Evolutionary conservation across 2,888 invertebrate species (phyloP), one percentile per base, ranked within the genome.

Genomic region (Hanleya hanleyi): DNA sequence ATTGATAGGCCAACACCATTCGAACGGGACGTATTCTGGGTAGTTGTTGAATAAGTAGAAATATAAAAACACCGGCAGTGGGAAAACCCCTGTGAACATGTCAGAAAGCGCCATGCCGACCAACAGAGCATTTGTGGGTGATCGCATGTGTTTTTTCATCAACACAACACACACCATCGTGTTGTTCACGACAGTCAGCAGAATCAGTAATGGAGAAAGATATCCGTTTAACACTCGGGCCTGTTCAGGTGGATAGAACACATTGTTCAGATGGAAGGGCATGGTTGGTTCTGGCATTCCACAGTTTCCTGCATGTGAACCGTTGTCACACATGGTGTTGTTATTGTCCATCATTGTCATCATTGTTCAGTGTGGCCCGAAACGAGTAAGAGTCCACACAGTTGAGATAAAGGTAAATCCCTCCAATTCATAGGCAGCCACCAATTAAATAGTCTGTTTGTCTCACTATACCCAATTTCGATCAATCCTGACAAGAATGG

Each of bases 91-190:
- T 0, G 97, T 98, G 90, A 97, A 94, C 94, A 97, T 95, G 91
- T 98, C 98, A 82, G 96, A 96, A 4, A 98, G 92, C 0, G 98
- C 97, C 97, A 98, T 98, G n/a, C 95, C 96, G 93, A 96, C 95
- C 1, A 97, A 93, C 0, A 97, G 95, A n/a, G 95, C 93, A 91
- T 97, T 97, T 5, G 97, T 97, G 0, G 97, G 96, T 0, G 96
- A 96, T 36, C 95, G 91, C 97, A 98, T 97, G 91, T 97, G 96
- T 41, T 95, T 93, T 81, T 96, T 95, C 73, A 96, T 95, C 38
- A 98, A 92, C 0, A 98, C 97, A 41, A 97, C 93, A 18, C 97
- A 96, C 78, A 98, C 96, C 9, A 97, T 92, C 0, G 96, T 95
- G 91, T 98, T 98, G 62, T 96, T 96, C 2, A 97, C 93, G n/a